Percentiles rank a stretch among this genome's conserved stretches.
Conservation (phyloP, 2,797 vertebrate genomes). For the Microhierax caerulescens region DNA sequence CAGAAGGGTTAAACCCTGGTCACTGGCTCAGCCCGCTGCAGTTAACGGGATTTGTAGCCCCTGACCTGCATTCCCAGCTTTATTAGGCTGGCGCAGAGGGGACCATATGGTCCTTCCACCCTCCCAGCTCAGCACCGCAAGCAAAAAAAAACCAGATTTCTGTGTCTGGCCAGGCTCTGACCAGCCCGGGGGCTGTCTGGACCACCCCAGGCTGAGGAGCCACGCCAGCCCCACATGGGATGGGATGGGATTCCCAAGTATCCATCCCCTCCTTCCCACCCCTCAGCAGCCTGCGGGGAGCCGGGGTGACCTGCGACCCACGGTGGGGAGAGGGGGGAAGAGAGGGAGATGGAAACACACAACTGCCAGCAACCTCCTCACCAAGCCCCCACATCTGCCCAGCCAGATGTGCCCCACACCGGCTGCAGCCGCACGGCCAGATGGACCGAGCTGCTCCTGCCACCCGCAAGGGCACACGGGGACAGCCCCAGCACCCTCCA, state of each 20-base stretch:
- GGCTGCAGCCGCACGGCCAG: neutral
- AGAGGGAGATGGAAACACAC: neutral
- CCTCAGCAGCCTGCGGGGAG: fast-evolving
- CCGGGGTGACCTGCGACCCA: fast-evolving
- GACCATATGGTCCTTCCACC: slow-evolving; percentile 36
- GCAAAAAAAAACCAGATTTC: neutral
- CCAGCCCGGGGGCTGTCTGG: fast-evolving
- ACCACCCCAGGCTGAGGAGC: fast-evolving
- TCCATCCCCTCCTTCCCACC: neutral
- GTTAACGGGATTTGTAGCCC: neutral
- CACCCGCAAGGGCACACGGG: fast-evolving
- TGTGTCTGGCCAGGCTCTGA: fast-evolving
- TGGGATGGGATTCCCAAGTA: fast-evolving
- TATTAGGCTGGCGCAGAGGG: neutral
- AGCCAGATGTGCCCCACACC: neutral
- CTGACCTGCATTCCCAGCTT: slow-evolving; percentile 30
- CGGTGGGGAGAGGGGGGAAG: fast-evolving
- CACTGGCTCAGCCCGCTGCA: neutral
- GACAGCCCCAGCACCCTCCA: neutral
- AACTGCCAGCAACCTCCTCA: neutral
- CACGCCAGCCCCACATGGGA: fast-evolving
- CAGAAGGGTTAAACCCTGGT: neutral
- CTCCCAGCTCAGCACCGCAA: neutral
- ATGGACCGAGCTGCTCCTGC: neutral
- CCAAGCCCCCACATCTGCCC: neutral